Base-by-base conservation (phyloP, 1,140 invertebrate genomes). In the Penaeus chinensis region DNA sequence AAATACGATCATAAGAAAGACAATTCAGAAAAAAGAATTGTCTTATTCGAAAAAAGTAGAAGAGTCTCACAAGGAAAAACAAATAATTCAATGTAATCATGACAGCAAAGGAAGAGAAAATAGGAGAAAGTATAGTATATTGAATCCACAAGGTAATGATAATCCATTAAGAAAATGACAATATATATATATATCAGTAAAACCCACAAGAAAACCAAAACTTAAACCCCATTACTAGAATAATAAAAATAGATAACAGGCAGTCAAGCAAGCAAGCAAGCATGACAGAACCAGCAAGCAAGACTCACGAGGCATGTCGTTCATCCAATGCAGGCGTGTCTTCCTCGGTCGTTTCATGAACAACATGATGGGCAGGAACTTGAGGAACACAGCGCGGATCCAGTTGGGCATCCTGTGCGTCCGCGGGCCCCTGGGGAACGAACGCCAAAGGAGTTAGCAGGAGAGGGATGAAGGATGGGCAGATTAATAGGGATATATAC, bases 301-400 rank as follows among this genome's bases (percentile, higher is more conserved):
- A 32, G 62, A 82, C 88, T 89, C 60, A 77, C 92, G 91, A 3
- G 97, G 97, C 94, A 97, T 98, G 92, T 98, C 97, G 96, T 98
- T 98, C 97, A 98, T 98, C 97, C 97, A 98, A 74, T 97, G 94
- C 61, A 98, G 93, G 82, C 97, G 93, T 0, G 97, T 98, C 93
- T 98, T 98, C 86, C 97, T 96, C 10, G 97, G 97, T 90, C 97
- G 94, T 91, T 96, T 96, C 97, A 99, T 98, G 89, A 98, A 93
- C 84, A 99, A 93, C 81, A 97, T 93, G 32, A 92, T 91, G 37
- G 94, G 93, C 37, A 94, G 91, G 86, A 93, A 93, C 63, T 98
- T 96, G n/a, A 99, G 94, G 93, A 99, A 99, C 62, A 98, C 95
- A 81, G 96, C 95, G 60, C 97, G 94, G 90, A 99, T 98, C 96